Conservation (phyloP, 2,797 vertebrate species). For the Mormyrus hasselquistii region DNA sequence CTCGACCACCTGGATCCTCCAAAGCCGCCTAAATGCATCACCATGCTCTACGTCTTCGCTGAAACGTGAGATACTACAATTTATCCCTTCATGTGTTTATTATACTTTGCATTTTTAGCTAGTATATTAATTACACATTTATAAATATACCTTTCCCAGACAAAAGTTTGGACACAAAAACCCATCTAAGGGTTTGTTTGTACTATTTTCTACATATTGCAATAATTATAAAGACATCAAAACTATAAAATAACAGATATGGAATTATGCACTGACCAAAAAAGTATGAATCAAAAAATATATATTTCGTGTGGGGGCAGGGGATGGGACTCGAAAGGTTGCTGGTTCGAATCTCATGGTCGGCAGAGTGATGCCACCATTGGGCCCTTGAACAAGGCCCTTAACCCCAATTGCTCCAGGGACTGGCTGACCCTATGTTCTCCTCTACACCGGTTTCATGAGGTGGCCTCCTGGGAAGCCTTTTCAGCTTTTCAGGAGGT, state of each 20-base stretch:
- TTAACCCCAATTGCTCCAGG: neutral
- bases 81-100: neutral
- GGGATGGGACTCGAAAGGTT: neutral
- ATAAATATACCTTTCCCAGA: neutral
- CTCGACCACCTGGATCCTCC: conserved; percentile 91
- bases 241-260: neutral
- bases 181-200: neutral
- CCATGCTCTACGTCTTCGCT: conserved; percentile 86
- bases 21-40: conserved; percentile 91
- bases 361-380: neutral
- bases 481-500: neutral
- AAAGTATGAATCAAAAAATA: neutral
- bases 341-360: too few relatives aligned
- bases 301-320: neutral
- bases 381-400: neutral
- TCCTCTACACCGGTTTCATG: neutral
- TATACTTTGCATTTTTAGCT: neutral
- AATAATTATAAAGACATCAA: neutral
- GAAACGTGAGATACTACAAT: conserved; percentile 80
- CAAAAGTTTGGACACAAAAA: neutral
- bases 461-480: neutral
- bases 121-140: neutral
- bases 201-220: neutral
- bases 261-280: neutral
- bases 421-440: neutral